phyloP scores from a whole-genome alignment of 2,113 vertebrate species.

The Choloepus hoffmanni region DNA sequence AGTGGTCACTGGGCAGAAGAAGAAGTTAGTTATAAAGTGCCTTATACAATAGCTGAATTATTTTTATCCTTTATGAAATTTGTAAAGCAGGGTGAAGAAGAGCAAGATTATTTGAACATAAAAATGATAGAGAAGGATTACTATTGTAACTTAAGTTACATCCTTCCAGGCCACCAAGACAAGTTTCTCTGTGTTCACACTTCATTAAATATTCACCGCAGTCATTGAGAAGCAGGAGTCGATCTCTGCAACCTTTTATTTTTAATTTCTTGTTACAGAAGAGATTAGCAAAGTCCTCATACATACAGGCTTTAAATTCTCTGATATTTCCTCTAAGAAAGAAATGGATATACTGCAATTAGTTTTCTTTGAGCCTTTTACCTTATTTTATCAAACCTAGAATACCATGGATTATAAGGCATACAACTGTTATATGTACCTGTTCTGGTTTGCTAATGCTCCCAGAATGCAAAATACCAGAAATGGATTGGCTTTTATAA shows the following conservation, averaged over 20 bases:
- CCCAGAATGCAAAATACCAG: too few relatives aligned
- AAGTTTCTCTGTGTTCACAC: neutral
- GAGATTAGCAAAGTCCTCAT: neutral
- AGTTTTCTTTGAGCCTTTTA: neutral
- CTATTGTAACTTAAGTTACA: neutral
- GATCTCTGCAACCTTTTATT: slow-evolving; percentile 10
- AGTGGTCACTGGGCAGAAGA: neutral
- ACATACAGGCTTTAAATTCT: neutral
- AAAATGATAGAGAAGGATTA: neutral
- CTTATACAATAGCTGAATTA: neutral
- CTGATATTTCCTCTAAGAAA: slow-evolving; percentile 27
- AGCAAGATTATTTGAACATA: slow-evolving; percentile 12
- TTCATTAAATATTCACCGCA: slow-evolving; percentile 12
- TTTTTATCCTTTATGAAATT: slow-evolving; percentile 43
- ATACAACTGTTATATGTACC: neutral
- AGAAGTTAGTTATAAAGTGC: neutral
- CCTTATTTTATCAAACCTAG: slow-evolving; percentile 20
- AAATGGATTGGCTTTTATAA: too few relatives aligned
- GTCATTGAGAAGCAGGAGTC: neutral
- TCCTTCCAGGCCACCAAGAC: neutral
- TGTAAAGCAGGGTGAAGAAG: neutral
- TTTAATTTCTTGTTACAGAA: slow-evolving; percentile 44
- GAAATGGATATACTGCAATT: neutral
- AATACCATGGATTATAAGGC: neutral
- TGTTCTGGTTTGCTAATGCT: too few relatives aligned